Conservation (phyloP, 2,888 invertebrate genomes). For the Campopleginae sp. region DNA sequence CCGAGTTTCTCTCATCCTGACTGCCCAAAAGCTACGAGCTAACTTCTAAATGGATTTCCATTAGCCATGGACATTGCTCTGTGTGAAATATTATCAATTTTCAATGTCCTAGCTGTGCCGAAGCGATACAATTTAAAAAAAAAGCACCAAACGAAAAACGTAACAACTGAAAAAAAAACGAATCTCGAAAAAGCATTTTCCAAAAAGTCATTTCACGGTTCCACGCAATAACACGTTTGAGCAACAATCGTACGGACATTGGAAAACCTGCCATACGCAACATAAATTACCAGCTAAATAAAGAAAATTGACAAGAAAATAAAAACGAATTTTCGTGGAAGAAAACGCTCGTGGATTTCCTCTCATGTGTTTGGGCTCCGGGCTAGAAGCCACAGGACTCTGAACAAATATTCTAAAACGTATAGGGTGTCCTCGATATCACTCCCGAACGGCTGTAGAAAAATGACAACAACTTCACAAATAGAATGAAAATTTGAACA, state of each 20-base stretch:
- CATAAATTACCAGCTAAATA: conserved; percentile 25
- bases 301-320: conserved; percentile 1
- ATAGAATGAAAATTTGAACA: neutral
- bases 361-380: conserved; percentile 12
- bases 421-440: neutral
- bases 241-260: conserved; percentile 10
- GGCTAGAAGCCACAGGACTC: conserved; percentile 21
- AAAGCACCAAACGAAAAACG: neutral
- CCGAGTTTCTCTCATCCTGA: conserved; percentile 1
- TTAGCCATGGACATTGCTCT: neutral
- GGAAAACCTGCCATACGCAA: conserved; percentile 17
- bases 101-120: neutral
- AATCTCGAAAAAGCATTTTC: neutral
- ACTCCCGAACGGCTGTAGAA: neutral
- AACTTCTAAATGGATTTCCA: conserved; percentile 26
- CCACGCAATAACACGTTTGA: neutral
- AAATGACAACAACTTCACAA: neutral
- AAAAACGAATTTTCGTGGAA: neutral
- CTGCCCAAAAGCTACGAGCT: neutral
- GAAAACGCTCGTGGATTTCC: conserved; percentile 19
- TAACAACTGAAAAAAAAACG: neutral
- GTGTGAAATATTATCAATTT: neutral
- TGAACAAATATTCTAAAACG: neutral
- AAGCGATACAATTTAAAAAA: neutral
- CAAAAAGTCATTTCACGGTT: neutral